These are phyloP conservation scores for Apodemus speciosus DNA, from an alignment of 2,113 vertebrate genomes.

Conservation along the genomic window DNA sequence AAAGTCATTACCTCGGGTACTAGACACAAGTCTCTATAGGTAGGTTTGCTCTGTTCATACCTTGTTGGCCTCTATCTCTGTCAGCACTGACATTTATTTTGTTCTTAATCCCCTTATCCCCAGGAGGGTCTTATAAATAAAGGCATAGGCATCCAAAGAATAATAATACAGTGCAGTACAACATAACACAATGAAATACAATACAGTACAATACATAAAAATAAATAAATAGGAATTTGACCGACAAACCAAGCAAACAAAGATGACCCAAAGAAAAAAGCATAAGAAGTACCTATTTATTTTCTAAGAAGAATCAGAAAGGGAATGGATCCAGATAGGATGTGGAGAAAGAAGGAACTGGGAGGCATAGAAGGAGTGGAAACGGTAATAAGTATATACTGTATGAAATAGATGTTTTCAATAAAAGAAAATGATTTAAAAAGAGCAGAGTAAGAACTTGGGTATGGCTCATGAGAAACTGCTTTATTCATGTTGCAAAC, in stretches of 20 bases:
- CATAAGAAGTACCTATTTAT: not conserved
- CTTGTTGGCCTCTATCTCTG: conserved; percentile 6
- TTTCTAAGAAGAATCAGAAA: not conserved
- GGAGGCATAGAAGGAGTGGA: not conserved
- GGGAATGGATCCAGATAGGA: not conserved
- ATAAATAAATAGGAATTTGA: too few relatives aligned
- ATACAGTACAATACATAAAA: not conserved
- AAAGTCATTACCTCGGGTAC: not conserved
- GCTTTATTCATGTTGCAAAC: not conserved
- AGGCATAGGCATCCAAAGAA: not conserved
- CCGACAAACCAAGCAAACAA: not conserved
- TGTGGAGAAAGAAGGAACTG: accelerated
- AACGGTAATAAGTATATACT: not conserved
- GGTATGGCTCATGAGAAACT: not conserved
- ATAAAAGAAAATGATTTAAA: not conserved
- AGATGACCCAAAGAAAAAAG: not conserved
- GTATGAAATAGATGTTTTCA: not conserved
- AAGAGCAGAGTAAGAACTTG: not conserved
- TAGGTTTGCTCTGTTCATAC: not conserved
- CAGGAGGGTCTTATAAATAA: not conserved
- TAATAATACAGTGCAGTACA: too few relatives aligned
- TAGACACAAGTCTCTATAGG: not conserved
- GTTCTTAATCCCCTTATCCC: not conserved
- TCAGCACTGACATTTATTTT: conserved; percentile 30
- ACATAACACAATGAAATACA: not conserved